Percentiles rank a stretch among this genome's conserved stretches.
phyloP scores from a whole-genome alignment of 2,888 invertebrate species.

The Elegia similella region DNA sequence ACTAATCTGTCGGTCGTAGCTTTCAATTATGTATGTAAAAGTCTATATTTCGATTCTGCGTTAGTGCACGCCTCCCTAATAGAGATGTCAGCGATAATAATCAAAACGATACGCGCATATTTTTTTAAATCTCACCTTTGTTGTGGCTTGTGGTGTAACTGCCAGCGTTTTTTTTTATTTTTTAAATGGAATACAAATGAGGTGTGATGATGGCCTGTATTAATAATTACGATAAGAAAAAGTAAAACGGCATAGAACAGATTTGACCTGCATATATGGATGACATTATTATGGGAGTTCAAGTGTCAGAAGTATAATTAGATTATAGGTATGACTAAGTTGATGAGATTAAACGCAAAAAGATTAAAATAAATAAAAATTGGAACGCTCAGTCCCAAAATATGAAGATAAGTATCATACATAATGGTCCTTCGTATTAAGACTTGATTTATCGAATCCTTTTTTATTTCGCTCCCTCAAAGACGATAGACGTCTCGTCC shows the following conservation, averaged over 20 bases:
- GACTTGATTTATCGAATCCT: not conserved
- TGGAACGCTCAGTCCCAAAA: not conserved
- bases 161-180: not conserved
- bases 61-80: constrained; percentile 16
- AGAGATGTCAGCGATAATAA: constrained; percentile 8
- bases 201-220: too few species aligned
- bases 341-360: not conserved
- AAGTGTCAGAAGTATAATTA: too few species aligned
- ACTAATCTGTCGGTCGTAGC: not conserved
- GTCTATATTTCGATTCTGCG: constrained; percentile 8
- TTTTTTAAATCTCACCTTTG: constrained; percentile 6
- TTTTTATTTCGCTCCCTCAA: not conserved
- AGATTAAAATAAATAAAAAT: not conserved
- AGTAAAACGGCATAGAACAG: not conserved
- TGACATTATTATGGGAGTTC: too few species aligned
- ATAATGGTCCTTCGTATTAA: not conserved
- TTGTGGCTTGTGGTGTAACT: not conserved
- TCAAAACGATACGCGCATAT: constrained; percentile 10
- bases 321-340: not conserved
- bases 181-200: too few species aligned
- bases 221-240: too few species aligned
- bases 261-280: not conserved
- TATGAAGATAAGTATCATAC: not conserved
- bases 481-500: not conserved
- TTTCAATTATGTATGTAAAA: not conserved